Conservation (phyloP, 2,888 invertebrate genomes). For the Pheosia gnoma region DNA sequence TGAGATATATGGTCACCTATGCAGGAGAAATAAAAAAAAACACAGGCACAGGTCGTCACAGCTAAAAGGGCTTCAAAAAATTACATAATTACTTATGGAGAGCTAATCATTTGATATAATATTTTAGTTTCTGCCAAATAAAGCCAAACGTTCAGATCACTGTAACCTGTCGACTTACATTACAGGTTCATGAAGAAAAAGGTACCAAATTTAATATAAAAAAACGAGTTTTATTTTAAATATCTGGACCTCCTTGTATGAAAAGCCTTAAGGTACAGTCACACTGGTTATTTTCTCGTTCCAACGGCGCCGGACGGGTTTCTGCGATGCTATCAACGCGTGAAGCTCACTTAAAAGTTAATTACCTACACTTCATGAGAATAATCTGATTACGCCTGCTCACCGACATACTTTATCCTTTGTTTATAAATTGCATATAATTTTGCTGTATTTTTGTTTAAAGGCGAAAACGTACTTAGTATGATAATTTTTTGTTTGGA, state of each 20-base stretch:
- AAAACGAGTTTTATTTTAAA: not conserved
- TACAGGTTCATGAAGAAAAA: too few species aligned
- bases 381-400: constrained; percentile 46
- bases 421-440: constrained; percentile 30
- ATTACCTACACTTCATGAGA: constrained; percentile 47
- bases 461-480: constrained; percentile 15
- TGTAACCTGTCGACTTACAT: too few species aligned
- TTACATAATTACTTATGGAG: too few species aligned
- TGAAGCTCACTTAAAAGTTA: constrained; percentile 47
- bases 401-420: constrained; percentile 25
- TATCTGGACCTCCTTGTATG: not conserved
- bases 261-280: constrained; percentile 3
- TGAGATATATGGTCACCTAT: too few species aligned
- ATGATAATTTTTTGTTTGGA: constrained; percentile 22
- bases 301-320: constrained; percentile 33
- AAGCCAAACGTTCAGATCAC: too few species aligned
- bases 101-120: too few species aligned
- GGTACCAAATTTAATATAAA: not conserved
- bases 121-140: too few species aligned
- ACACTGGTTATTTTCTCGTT: constrained; percentile 34
- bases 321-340: constrained; percentile 42
- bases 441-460: constrained; percentile 28
- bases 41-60: too few species aligned
- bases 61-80: too few species aligned
- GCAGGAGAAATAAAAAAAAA: too few species aligned